Conservation (phyloP, 2,797 vertebrate genomes). For the Holocentrus rufus region DNA sequence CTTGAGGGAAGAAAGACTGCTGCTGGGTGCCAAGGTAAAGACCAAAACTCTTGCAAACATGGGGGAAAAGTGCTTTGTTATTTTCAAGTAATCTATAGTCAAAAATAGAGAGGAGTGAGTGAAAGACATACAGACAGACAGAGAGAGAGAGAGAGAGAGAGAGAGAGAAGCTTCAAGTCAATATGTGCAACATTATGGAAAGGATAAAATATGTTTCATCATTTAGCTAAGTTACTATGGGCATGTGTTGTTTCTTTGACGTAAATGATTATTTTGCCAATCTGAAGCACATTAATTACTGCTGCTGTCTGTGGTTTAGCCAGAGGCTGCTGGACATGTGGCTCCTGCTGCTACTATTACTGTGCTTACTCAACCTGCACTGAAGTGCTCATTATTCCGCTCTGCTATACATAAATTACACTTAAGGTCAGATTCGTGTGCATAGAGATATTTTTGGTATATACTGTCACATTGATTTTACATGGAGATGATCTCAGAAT, state of each 20-base stretch:
- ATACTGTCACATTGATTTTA: slow-evolving; percentile 39
- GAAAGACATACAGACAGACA: too few relatives aligned
- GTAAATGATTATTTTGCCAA: slow-evolving; percentile 9
- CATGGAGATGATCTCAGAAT: slow-evolving; percentile 17
- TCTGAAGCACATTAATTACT: background rate
- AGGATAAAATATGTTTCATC: background rate
- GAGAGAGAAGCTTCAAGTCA: background rate
- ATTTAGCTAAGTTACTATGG: background rate
- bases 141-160: background rate
- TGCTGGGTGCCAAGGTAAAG: slow-evolving; percentile 68
- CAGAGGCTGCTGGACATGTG: slow-evolving; percentile 52
- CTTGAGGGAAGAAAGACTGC: slow-evolving; percentile 30
- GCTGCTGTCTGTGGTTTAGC: slow-evolving; percentile 39
- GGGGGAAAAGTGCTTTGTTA: slow-evolving; percentile 10
- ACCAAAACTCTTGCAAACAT: slow-evolving; percentile 15
- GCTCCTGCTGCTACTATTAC: slow-evolving; percentile 52
- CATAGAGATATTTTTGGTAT: slow-evolving; percentile 52
- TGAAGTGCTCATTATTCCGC: slow-evolving; percentile 66
- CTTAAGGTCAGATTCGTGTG: slow-evolving; percentile 37
- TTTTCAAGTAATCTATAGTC: background rate
- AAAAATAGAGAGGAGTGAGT: background rate
- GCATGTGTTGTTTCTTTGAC: slow-evolving; percentile 19
- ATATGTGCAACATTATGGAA: background rate
- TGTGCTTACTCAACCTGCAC: slow-evolving; percentile 66
- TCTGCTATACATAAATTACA: slow-evolving; percentile 60